A percentile compares a stretch with the other conserved stretches of the same genome.
Evolutionary conservation across 2,888 invertebrate genomes (phyloP).

Genomic region (Cephus runcator): DNA sequence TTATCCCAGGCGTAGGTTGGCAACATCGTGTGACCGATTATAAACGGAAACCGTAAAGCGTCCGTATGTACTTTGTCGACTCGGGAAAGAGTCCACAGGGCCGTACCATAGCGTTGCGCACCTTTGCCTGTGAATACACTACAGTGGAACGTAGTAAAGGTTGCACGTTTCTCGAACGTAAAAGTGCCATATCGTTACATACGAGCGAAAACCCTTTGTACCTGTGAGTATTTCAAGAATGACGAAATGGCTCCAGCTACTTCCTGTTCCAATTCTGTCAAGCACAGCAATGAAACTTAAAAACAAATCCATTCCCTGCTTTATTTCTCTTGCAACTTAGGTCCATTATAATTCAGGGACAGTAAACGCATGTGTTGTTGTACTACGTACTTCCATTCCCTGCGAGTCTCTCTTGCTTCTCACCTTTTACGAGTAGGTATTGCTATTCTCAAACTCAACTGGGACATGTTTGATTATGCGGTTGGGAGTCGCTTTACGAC

Average conservation of each 20-base stretch:
- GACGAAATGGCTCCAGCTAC: background rate
- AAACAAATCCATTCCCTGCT: background rate
- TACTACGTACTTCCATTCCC: too few species aligned
- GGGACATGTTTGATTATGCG: background rate
- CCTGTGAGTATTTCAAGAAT: background rate
- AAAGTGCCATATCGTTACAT: background rate
- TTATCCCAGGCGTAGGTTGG: background rate
- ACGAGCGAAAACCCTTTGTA: background rate
- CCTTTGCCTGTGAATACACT: background rate
- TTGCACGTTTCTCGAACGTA: background rate
- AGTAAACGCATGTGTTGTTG: too few species aligned
- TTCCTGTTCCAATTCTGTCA: background rate
- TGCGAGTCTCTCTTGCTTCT: background rate
- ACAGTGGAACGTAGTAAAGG: background rate
- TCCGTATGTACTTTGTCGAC: background rate
- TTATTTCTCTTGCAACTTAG: too few species aligned
- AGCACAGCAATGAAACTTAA: background rate
- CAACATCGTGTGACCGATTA: background rate
- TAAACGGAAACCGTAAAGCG: constrained; percentile 4
- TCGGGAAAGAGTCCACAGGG: background rate
- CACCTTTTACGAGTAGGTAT: background rate
- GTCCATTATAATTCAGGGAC: too few species aligned
- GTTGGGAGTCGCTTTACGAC: background rate
- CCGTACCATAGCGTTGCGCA: background rate
- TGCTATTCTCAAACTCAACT: background rate